A percentile compares a stretch with the other conserved stretches of the same genome.
Conservation (phyloP, 1,140 invertebrate genomes). For the Papilio helenus region DNA sequence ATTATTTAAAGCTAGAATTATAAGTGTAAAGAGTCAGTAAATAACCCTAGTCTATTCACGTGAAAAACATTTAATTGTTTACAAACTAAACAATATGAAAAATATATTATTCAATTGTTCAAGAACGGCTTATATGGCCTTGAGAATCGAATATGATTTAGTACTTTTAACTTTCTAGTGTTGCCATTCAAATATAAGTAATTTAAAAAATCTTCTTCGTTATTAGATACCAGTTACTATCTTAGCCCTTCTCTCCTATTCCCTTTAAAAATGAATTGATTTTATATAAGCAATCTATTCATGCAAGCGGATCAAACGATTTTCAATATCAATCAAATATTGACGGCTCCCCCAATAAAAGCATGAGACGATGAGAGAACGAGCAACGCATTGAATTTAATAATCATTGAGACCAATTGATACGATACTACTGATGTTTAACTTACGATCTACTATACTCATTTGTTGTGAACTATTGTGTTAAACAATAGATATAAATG, state of each 20-base stretch:
- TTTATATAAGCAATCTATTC: neutral
- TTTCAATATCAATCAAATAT: slow-evolving; percentile 32
- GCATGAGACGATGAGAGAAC: slow-evolving; percentile 26
- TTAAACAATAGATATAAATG: slow-evolving; percentile 14
- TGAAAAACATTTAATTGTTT: neutral
- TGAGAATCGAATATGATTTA: neutral
- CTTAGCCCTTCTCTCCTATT: too few relatives aligned
- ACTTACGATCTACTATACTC: slow-evolving; percentile 10
- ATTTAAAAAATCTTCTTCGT: neutral
- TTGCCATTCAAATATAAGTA: neutral
- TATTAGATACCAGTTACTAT: neutral
- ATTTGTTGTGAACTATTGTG: slow-evolving; percentile 2
- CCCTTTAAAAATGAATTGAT: too few relatives aligned
- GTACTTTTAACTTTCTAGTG: neutral
- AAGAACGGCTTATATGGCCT: neutral
- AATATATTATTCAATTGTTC: neutral
- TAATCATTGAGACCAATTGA: slow-evolving; percentile 67
- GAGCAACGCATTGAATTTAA: slow-evolving; percentile 60
- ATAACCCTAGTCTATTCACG: neutral
- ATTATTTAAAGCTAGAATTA: slow-evolving; percentile 9
- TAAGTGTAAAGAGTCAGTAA: neutral
- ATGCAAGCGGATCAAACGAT: slow-evolving; percentile 5
- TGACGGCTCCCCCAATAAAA: slow-evolving; percentile 31
- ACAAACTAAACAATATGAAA: neutral
- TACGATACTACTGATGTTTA: slow-evolving; percentile 38